Percentiles rank a stretch among this genome's conserved stretches.
Conservation (phyloP, 2,888 invertebrate species). For the Diarsia rubi region DNA sequence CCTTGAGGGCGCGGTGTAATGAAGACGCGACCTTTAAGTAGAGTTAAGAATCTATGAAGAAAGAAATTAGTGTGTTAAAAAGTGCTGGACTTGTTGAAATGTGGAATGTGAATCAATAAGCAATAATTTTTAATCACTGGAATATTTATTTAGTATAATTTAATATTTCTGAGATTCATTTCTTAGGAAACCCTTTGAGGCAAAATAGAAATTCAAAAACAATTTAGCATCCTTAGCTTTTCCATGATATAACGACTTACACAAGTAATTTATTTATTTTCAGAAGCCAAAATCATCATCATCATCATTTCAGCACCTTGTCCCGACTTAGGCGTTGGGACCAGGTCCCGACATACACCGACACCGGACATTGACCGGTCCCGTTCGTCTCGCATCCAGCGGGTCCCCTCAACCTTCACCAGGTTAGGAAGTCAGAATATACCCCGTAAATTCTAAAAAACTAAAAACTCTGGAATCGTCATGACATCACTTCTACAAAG, state of each 20-base stretch:
- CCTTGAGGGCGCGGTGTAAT: conserved; percentile 64
- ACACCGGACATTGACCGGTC: too few relatives aligned
- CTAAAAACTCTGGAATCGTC: neutral
- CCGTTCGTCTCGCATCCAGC: too few relatives aligned
- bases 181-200: neutral
- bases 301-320: too few relatives aligned
- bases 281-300: neutral
- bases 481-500: neutral
- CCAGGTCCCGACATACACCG: too few relatives aligned
- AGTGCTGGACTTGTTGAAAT: too few relatives aligned
- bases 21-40: conserved; percentile 71
- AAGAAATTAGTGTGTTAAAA: neutral
- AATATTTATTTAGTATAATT: too few relatives aligned
- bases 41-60: conserved; percentile 63
- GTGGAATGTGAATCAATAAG: too few relatives aligned
- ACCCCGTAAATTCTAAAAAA: neutral
- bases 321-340: too few relatives aligned
- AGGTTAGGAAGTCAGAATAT: neutral
- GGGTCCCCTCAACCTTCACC: too few relatives aligned
- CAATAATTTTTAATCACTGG: too few relatives aligned
- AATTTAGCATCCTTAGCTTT: neutral
- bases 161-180: too few relatives aligned
- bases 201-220: neutral
- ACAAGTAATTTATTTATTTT: neutral
- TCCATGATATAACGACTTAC: neutral